Evolutionary conservation across 2,888 invertebrate genomes (phyloP), one percentile per base, ranked within the genome.

Genomic region (Mythimna albipuncta): DNA sequence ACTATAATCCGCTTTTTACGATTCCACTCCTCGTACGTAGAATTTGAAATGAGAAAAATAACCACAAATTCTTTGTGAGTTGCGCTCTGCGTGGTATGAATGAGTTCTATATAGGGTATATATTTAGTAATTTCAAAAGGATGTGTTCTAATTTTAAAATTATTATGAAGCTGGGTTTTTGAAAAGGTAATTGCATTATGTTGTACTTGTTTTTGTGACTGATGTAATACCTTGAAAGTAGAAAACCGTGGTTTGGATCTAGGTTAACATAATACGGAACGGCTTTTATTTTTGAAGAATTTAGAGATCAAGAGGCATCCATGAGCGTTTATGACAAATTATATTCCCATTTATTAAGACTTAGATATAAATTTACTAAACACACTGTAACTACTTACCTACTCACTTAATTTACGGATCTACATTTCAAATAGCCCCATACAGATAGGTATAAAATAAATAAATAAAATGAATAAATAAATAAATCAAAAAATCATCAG

Each of bases 1-100:
- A 91, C 93, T 92, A 94, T 96, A 96, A 96, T 96, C 96, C 95
- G 93, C 94, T 95, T 96, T 96, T 96, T 96, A 96, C 96, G 95
- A 95, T 96, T 95, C 94, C 90, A 92, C 92, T 93, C 93, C 91
- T 93, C 93, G 85, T 91, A 93, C 93, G 87, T 90, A 93, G 94
- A 94, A 95, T 94, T 95, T 94, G 92, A 94, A 95, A 95, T 95
- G 94, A 94, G 94, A 94, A 94, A 94, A 94, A 95, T 94, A 94
- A 93, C 93, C 93, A 92, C 90, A 91, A 93, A 93, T 93, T 93
- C 92, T 93, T 93, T 93, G 90, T 92, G 91, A 92, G 90, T 90
- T 86, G 89, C 88, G 89, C 89, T 87, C 89, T 91, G 90, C 90
- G 90, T 89, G 91, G 90, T 91, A 89, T 91, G 93, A 94, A 94